Evolutionary conservation across 2,888 invertebrate species (phyloP).

Genomic region (Raillietiella orientalis): DNA sequence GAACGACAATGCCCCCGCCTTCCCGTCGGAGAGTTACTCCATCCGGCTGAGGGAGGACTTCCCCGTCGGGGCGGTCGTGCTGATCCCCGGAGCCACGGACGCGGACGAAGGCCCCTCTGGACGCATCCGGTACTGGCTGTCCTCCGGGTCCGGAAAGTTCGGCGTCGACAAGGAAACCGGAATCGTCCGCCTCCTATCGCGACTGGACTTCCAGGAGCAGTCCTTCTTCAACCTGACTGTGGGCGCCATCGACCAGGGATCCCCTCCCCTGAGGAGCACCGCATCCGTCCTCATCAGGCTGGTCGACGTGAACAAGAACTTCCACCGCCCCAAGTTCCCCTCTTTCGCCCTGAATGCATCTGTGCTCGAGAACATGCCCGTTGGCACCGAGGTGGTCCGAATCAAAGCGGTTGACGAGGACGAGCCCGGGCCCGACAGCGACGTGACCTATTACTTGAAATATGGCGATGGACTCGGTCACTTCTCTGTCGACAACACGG

Average conservation of each 20-base stretch:
- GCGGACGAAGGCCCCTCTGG: slow-evolving; percentile 57
- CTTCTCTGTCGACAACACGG: slow-evolving; percentile 63
- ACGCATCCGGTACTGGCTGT: slow-evolving; percentile 37
- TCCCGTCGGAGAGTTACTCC: slow-evolving; percentile 22
- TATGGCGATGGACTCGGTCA: slow-evolving; percentile 69
- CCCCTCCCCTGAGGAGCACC: slow-evolving; percentile 40
- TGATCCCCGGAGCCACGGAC: slow-evolving; percentile 47
- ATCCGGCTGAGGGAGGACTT: slow-evolving; percentile 71
- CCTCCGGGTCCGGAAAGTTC: slow-evolving; percentile 23
- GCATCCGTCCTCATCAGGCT: slow-evolving; percentile 30
- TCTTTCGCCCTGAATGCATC: slow-evolving; percentile 39
- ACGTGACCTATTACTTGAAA: slow-evolving; percentile 48
- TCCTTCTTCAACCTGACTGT: slow-evolving; percentile 65
- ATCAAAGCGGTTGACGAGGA: slow-evolving; percentile 49
- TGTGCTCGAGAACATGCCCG: slow-evolving; percentile 45
- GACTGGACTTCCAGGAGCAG: slow-evolving; percentile 56
- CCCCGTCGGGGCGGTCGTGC: slow-evolving; percentile 54
- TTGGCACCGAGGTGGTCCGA: slow-evolving; percentile 38
- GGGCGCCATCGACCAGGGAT: slow-evolving; percentile 51
- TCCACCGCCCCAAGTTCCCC: slow-evolving; percentile 42
- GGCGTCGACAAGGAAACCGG: slow-evolving; percentile 55
- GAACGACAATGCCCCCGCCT: slow-evolving; percentile 59
- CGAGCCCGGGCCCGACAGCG: slow-evolving; percentile 40
- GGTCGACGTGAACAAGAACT: slow-evolving; percentile 79
- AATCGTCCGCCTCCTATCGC: slow-evolving; percentile 38